phyloP scores from a whole-genome alignment of 2,797 vertebrate genomes.

The Phalanger gymnotis region DNA sequence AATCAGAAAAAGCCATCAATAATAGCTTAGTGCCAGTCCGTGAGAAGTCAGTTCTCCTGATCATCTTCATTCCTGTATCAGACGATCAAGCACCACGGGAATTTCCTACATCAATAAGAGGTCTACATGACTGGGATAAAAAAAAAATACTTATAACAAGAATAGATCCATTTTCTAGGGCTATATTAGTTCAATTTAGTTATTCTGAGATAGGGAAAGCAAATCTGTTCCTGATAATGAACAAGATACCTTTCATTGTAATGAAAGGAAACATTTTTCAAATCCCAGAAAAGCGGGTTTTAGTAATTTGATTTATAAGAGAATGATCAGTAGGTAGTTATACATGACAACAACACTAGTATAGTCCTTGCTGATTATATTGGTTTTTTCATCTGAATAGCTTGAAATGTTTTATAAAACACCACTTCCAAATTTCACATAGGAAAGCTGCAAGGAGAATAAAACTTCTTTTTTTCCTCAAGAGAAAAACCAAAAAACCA shows the following conservation, averaged over 20 bases:
- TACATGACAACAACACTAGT: neutral
- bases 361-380: conserved; percentile 21
- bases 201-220: conserved; percentile 20
- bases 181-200: conserved; percentile 9
- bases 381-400: conserved; percentile 62
- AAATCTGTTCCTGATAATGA: conserved; percentile 16
- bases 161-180: neutral
- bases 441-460: conserved; percentile 35
- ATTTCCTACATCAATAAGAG: conserved; percentile 20
- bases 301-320: conserved; percentile 30
- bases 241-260: neutral
- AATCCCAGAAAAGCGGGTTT: conserved; percentile 1
- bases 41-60: neutral
- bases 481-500: neutral
- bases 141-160: neutral
- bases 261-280: conserved; percentile 47
- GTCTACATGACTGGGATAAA: neutral
- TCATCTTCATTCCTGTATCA: neutral
- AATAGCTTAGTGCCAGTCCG: neutral
- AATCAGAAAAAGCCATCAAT: neutral
- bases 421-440: conserved; percentile 53
- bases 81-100: neutral
- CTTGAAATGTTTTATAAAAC: conserved; percentile 70
- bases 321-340: conserved; percentile 10
- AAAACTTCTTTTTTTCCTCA: conserved; percentile 47